Evolutionary conservation across 2,888 invertebrate species (phyloP).

Genomic region (Oscheius sp.): DNA sequence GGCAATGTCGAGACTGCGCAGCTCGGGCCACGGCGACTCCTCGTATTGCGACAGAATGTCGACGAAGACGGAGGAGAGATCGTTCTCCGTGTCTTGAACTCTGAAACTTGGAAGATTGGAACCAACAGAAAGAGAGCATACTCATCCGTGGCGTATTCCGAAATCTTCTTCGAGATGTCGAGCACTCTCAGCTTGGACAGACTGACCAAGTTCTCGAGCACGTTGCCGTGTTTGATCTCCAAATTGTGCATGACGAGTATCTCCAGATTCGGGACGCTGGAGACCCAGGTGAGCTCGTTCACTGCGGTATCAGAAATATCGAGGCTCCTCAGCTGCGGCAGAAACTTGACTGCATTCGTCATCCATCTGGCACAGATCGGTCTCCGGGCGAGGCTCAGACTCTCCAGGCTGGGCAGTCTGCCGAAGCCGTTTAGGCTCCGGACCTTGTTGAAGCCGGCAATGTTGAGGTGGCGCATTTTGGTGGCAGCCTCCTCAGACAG

Average conservation of each 20-base stretch:
- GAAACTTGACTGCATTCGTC: background rate
- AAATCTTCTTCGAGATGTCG: slow-evolving; percentile 53
- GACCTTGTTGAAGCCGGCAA: slow-evolving; percentile 23
- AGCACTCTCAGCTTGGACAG: slow-evolving; percentile 49
- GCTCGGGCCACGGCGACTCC: slow-evolving; percentile 48
- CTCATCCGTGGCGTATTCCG: slow-evolving; percentile 38
- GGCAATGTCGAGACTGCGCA: slow-evolving; percentile 58
- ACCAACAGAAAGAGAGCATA: background rate
- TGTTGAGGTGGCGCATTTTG: slow-evolving; percentile 30
- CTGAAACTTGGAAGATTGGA: background rate
- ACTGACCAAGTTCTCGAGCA: slow-evolving; percentile 41
- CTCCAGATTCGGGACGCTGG: slow-evolving; percentile 45
- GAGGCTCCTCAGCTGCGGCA: slow-evolving; percentile 41
- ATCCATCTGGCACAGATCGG: slow-evolving; percentile 21
- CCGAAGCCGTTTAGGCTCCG: background rate
- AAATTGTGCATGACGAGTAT: slow-evolving; percentile 56
- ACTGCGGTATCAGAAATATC: slow-evolving; percentile 55
- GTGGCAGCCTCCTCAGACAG: background rate
- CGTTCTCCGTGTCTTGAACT: slow-evolving; percentile 43
- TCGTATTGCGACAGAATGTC: slow-evolving; percentile 43
- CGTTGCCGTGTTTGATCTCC: slow-evolving; percentile 47
- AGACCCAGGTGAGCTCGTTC: slow-evolving; percentile 50
- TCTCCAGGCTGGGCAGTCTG: slow-evolving; percentile 33
- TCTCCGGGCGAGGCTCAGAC: slow-evolving; percentile 43
- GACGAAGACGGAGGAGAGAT: slow-evolving; percentile 49